Conservation (phyloP, 2,113 vertebrate genomes). For the Calypte anna region DNA sequence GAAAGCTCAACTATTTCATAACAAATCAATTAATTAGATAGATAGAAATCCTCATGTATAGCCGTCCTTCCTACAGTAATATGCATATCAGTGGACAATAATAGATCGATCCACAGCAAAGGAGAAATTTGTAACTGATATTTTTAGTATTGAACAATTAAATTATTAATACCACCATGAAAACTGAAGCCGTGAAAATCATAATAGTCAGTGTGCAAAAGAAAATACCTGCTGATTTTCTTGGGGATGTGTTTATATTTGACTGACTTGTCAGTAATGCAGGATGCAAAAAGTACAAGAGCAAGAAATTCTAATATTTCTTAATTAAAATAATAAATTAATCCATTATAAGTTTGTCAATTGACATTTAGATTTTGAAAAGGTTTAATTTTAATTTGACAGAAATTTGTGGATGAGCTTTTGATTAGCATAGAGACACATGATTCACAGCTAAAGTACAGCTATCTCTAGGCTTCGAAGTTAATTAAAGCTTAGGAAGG, state of each 20-base stretch:
- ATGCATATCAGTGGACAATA: not conserved
- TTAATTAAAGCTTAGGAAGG: not conserved
- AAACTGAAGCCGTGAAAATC: not conserved
- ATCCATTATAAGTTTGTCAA: not conserved
- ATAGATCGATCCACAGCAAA: not conserved
- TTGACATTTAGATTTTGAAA: not conserved
- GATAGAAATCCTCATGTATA: constrained; percentile 22
- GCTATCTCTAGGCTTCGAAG: not conserved
- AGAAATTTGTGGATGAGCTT: not conserved
- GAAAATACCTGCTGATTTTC: not conserved
- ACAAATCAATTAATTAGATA: constrained; percentile 42
- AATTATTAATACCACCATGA: not conserved
- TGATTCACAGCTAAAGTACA: not conserved
- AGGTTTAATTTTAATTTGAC: not conserved
- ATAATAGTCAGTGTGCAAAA: not conserved
- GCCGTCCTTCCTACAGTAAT: not conserved
- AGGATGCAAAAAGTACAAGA: not conserved
- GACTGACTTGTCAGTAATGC: not conserved
- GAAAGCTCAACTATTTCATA: constrained; percentile 50
- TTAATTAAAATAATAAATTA: not conserved
- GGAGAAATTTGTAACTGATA: not conserved
- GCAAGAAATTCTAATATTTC: not conserved
- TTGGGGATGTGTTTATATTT: not conserved
- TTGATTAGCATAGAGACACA: not conserved
- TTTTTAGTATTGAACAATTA: not conserved